Evolutionary conservation across 2,113 vertebrate genomes (phyloP).

Genomic region (Etheostoma cragini): DNA sequence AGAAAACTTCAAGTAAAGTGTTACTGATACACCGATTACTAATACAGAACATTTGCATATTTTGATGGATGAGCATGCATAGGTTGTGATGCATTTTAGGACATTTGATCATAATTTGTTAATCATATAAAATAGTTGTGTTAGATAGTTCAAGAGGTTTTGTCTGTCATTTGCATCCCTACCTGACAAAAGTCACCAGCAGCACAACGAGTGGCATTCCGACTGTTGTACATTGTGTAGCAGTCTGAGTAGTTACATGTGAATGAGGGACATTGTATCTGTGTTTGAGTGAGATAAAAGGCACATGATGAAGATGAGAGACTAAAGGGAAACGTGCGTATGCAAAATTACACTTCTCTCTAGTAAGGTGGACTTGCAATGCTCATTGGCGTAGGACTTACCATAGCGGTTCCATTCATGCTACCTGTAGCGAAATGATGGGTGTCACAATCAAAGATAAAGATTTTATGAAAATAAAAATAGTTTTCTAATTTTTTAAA

Average conservation of each 20-base stretch:
- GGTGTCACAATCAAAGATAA: not conserved
- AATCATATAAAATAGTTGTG: not conserved
- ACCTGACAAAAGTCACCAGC: constrained; percentile 78
- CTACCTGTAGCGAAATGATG: constrained; percentile 34
- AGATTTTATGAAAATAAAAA: not conserved
- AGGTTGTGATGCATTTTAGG: not conserved
- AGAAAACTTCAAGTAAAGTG: too few relatives aligned
- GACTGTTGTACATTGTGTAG: constrained; percentile 66
- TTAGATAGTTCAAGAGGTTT: constrained; percentile 12
- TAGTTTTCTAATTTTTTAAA: not conserved
- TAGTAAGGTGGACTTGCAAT: constrained; percentile 46
- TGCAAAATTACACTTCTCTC: not conserved
- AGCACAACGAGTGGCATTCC: constrained; percentile 54
- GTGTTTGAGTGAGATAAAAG: constrained; percentile 33
- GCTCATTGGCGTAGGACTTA: constrained; percentile 8
- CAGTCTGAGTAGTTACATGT: constrained; percentile 78
- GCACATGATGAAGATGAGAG: not conserved
- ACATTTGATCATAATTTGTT: not conserved
- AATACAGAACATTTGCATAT: not conserved
- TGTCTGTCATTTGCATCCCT: constrained; percentile 18
- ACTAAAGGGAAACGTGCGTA: not conserved
- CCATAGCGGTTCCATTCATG: constrained; percentile 21
- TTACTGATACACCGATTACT: not conserved
- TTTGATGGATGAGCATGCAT: not conserved
- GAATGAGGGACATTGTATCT: constrained; percentile 77